phyloP scores from a whole-genome alignment of 1,140 invertebrate species.

The Eciton burchellii region DNA sequence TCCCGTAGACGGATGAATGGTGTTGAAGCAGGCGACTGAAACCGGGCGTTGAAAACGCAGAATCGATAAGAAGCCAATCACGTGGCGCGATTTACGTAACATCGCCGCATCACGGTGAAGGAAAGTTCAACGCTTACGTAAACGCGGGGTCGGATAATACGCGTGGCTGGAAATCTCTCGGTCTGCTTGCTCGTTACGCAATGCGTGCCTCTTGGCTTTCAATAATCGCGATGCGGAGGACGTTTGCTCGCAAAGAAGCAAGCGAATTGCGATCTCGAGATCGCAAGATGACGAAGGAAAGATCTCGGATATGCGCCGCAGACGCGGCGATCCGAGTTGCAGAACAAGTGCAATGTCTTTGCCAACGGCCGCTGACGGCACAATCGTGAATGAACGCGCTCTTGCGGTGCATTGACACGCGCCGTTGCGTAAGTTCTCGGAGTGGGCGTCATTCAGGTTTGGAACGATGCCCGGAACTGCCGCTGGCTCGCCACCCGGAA shows the following conservation, averaged over 20 bases:
- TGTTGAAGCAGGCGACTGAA: not conserved
- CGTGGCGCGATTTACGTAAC: not conserved
- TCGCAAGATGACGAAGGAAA: not conserved
- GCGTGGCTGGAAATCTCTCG: no score
- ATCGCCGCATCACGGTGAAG: not conserved
- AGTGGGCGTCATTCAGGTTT: slow-evolving; percentile 71
- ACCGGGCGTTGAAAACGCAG: not conserved
- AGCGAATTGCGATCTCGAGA: not conserved
- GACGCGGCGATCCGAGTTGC: not conserved
- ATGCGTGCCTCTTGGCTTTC: no score
- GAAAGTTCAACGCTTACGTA: not conserved
- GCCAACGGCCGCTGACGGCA: slow-evolving; percentile 21
- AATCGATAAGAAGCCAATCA: not conserved
- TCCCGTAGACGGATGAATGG: not conserved
- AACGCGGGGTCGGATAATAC: not conserved
- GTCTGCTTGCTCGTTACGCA: no score
- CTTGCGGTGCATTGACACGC: slow-evolving; percentile 62
- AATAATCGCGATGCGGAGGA: no score
- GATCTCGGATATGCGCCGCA: not conserved
- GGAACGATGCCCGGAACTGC: slow-evolving; percentile 69
- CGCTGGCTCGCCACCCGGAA: slow-evolving; percentile 50
- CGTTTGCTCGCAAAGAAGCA: no score
- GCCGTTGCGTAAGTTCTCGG: slow-evolving; percentile 64
- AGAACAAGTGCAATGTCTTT: slow-evolving; percentile 40
- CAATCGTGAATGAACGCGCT: slow-evolving; percentile 69